Evolutionary conservation across 2,797 vertebrate genomes (phyloP), one percentile per base, ranked within the genome.

Genomic region (Coregonus suidteri): DNA sequence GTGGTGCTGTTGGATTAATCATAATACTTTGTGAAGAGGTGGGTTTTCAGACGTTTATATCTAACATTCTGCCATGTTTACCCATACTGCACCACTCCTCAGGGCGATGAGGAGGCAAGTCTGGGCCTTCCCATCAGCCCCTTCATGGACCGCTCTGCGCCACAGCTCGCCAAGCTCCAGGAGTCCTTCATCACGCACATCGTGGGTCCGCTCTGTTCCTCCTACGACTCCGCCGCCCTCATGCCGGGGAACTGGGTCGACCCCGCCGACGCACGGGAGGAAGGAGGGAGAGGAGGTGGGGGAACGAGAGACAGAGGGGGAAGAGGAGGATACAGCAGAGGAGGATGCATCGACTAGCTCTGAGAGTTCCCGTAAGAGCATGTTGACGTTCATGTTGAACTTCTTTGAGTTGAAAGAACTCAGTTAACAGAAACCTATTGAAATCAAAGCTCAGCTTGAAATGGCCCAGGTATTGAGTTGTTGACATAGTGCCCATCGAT

Each of bases 141-240:
- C 0, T 99, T 98, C 90, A 99, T 99, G 98, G 97, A 99, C 89
- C 96, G 98, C 11, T 97, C 97, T 0, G 96, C 97, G 1, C 98
- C 98, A 0, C 97, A 99, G 89, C 90, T 99, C 76, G 98, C 98
- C 51, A 97, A 98, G 72, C 95, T 99, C 5, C 98, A 99, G 90
- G 98, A 99, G 83, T 99, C 98, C 2, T 99, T 99, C 91, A 99
- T 99, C 89, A 97, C 97, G 20, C 98, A 99, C 92, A 99, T 99
- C 3, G 98, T 99, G 85, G 97, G 97, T 6, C 98, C 98, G 0
- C 95, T 99, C 0, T 99, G 98, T 82, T 95, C 95, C 75, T 98
- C 97, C 73, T 99, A 99, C 1, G 91, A 97, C 87, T 97, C 97
- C 0, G 97, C 97, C 0, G 96, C 96, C 30, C 95, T 99, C 5